Percentiles rank a stretch among this genome's conserved stretches.
These are phyloP conservation scores for Hypomesus transpacificus DNA, from an alignment of 2,113 vertebrate genomes.

Conservation along the genomic window DNA sequence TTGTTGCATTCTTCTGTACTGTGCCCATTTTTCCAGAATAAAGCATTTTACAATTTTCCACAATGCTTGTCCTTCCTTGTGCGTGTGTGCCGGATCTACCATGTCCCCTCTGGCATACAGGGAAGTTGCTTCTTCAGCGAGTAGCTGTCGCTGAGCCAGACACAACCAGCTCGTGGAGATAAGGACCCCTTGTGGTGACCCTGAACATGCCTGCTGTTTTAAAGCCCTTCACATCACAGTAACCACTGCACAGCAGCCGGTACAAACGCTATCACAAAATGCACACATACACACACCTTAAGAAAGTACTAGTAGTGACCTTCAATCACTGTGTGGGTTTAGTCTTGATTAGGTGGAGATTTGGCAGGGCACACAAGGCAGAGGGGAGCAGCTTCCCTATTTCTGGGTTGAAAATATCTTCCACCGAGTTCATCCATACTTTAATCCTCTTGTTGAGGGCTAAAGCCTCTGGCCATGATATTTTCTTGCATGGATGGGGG, in stretches of 20 bases:
- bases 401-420: background rate
- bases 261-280: background rate
- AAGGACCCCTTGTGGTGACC: conserved; percentile 46
- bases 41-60: conserved; percentile 40
- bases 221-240: conserved; percentile 33
- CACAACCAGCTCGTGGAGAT: conserved; percentile 40
- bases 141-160: conserved; percentile 28
- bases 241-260: conserved; percentile 10
- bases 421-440: background rate
- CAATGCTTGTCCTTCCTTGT: background rate
- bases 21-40: conserved; percentile 28
- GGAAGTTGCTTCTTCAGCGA: conserved; percentile 30
- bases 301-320: background rate
- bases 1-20: conserved; percentile 34
- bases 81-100: conserved; percentile 9
- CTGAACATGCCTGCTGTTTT: conserved; percentile 48
- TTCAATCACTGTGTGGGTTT: background rate
- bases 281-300: background rate
- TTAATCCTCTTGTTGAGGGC: conserved; percentile 5
- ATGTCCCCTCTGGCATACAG: conserved; percentile 16
- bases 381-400: background rate
- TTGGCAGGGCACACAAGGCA: background rate
- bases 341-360: too few relatives aligned
- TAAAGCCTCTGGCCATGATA: too few relatives aligned
- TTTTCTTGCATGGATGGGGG: too few relatives aligned